A percentile compares a stretch with the other conserved stretches of the same genome.
These are phyloP conservation scores for Decapterus maruadsi DNA, from an alignment of 2,797 vertebrate species.

Conservation along the genomic window DNA sequence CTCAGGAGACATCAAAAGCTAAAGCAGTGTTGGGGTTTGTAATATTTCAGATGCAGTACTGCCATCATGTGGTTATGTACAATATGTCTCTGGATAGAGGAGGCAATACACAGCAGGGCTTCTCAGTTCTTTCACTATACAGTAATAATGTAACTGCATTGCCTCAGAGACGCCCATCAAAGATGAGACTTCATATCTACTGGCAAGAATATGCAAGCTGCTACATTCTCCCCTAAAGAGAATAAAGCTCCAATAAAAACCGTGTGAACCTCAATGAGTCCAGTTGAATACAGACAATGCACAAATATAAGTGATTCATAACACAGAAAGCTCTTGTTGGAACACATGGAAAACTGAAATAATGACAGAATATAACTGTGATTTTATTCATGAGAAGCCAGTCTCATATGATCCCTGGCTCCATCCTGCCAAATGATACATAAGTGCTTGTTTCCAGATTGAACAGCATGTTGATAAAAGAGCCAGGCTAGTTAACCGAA, in stretches of 20 bases:
- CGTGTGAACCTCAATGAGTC: not conserved
- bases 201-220: not conserved
- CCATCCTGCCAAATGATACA: constrained; percentile 29
- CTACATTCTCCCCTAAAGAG: not conserved
- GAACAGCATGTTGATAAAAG: constrained; percentile 31
- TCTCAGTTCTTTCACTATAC: not conserved
- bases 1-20: not conserved
- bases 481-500: constrained; percentile 32
- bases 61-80: constrained; percentile 78
- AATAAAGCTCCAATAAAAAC: not conserved
- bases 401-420: constrained; percentile 18
- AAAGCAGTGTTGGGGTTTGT: constrained; percentile 3
- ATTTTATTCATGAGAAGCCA: constrained; percentile 21
- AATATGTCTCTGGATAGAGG: constrained; percentile 24
- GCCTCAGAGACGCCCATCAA: not conserved
- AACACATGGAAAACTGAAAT: constrained; percentile 5
- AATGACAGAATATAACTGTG: constrained; percentile 19
- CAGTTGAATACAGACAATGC: not conserved
- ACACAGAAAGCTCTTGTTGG: not conserved
- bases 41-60: constrained; percentile 70
- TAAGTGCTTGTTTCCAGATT: constrained; percentile 37
- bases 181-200: not conserved
- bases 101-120: constrained; percentile 1
- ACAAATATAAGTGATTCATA: not conserved
- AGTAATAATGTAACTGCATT: not conserved